Conservation (phyloP, 2,113 vertebrate genomes). For the Chamaea fasciata region DNA sequence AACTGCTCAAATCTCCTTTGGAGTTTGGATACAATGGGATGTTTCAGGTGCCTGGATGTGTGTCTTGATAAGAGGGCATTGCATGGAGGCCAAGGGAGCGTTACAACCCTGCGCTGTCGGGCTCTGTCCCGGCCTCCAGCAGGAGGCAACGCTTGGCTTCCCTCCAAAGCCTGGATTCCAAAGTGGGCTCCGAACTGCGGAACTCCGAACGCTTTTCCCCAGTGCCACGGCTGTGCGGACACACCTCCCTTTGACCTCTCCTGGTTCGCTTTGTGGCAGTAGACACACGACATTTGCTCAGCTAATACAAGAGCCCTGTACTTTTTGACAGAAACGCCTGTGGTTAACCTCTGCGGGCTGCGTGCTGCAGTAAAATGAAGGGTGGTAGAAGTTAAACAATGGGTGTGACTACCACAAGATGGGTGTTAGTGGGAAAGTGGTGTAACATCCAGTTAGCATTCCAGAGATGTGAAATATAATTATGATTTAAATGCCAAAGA, state of each 20-base stretch:
- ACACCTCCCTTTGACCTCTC: background rate
- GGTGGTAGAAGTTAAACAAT: slow-evolving; percentile 37
- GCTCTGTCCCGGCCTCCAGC: background rate
- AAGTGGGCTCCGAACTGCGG: background rate
- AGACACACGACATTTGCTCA: background rate
- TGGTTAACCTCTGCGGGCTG: slow-evolving; percentile 50
- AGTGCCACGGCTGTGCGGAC: fast-evolving
- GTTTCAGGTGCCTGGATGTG: background rate
- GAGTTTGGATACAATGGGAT: background rate
- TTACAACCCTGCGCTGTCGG: background rate
- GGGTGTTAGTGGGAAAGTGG: slow-evolving; percentile 46
- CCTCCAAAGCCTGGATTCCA: background rate
- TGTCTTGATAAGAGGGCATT: background rate
- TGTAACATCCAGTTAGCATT: slow-evolving; percentile 52
- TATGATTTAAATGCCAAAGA: slow-evolving; percentile 44
- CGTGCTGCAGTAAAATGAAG: background rate
- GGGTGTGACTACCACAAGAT: slow-evolving; percentile 44
- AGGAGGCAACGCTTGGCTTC: background rate
- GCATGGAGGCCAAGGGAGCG: background rate
- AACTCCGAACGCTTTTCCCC: background rate
- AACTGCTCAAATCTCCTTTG: background rate
- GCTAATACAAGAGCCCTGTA: background rate
- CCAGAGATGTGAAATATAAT: slow-evolving; percentile 43
- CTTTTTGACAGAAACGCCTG: background rate
- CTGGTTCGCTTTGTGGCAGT: background rate